These are phyloP conservation scores for Saguinus imperator DNA, from an alignment of 2,113 vertebrate species.

Conservation along the genomic window DNA sequence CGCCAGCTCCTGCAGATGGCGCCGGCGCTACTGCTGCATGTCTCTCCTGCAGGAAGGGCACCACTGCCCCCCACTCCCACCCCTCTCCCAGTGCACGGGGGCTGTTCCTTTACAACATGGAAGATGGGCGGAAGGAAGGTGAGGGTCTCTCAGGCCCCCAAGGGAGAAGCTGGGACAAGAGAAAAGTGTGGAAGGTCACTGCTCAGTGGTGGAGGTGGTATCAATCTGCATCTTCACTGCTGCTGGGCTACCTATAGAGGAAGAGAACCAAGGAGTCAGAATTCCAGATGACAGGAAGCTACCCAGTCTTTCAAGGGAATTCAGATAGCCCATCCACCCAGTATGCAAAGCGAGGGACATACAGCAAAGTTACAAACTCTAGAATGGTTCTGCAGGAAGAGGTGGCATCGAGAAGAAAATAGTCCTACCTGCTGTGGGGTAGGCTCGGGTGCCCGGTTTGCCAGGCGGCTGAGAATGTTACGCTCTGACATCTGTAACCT, in stretches of 20 bases:
- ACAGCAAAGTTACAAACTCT: not conserved
- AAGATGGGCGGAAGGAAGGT: constrained; percentile 68
- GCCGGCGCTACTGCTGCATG: constrained; percentile 77
- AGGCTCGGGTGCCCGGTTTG: constrained; percentile 93
- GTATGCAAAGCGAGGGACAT: not conserved
- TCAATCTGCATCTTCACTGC: constrained; percentile 81
- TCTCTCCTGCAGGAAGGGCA: constrained; percentile 80
- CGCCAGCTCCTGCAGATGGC: constrained; percentile 82
- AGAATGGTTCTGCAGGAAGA: not conserved
- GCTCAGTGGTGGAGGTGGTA: constrained; percentile 78
- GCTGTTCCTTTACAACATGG: constrained; percentile 72
- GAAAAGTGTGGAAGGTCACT: constrained; percentile 81
- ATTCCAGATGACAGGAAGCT: not conserved
- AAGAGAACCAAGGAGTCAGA: constrained; percentile 16
- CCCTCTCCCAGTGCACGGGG: constrained; percentile 40
- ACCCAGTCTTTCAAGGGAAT: not conserved
- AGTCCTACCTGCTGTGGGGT: constrained; percentile 92
- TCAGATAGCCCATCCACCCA: not conserved
- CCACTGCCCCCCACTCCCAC: constrained; percentile 64
- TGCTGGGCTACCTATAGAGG: constrained; percentile 86
- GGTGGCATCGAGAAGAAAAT: not conserved
- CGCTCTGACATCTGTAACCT: constrained; percentile 98
- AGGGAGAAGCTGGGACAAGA: constrained; percentile 78
- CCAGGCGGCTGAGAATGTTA: constrained; percentile 97
- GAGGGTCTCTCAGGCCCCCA: constrained; percentile 64